Evolutionary conservation across 2,888 invertebrate species (phyloP).

Genomic region (Bellardia pandia): DNA sequence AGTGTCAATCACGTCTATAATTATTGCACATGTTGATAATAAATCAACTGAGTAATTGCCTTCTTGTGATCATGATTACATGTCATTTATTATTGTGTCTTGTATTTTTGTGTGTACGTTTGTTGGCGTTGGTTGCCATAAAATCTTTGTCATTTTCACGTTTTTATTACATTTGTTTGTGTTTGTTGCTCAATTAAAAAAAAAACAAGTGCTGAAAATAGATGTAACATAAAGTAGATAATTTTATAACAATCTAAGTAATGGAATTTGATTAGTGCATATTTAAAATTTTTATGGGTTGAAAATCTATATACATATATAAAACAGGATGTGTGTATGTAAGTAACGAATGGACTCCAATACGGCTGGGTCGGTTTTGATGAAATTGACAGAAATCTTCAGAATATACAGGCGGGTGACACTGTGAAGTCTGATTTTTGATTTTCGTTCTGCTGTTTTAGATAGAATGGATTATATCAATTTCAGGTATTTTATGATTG

Average conservation of each 20-base stretch:
- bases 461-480: too few species aligned
- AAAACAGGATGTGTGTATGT: too few species aligned
- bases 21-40: conserved; percentile 74
- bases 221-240: not conserved
- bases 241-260: not conserved
- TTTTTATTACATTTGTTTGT: conserved; percentile 6
- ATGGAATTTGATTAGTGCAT: not conserved
- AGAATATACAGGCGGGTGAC: too few species aligned
- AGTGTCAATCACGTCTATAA: conserved; percentile 73
- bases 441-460: too few species aligned
- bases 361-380: too few species aligned
- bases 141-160: not conserved
- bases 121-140: not conserved
- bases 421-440: too few species aligned
- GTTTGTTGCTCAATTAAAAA: not conserved
- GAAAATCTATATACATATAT: too few species aligned
- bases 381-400: too few species aligned
- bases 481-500: too few species aligned
- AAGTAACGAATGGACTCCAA: too few species aligned
- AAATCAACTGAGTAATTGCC: conserved; percentile 73
- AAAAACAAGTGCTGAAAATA: conserved; percentile 17
- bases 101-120: not conserved
- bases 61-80: conserved; percentile 69
- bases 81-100: conserved; percentile 62
- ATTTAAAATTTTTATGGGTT: too few species aligned